Evolutionary conservation across 2,888 invertebrate genomes (phyloP).

Genomic region (Archips xylosteana): DNA sequence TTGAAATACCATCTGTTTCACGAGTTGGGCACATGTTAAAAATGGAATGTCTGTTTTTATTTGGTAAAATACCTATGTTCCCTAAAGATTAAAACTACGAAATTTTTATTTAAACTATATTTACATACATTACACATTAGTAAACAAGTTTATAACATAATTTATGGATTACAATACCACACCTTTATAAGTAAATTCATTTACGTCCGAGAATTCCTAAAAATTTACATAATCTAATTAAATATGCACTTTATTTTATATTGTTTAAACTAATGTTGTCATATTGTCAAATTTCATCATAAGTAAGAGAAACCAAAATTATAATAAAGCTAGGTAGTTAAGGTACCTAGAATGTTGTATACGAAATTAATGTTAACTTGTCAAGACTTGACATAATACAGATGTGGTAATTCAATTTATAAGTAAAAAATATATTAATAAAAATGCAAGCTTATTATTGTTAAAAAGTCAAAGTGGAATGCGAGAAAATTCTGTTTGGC

Average conservation of each 20-base stretch:
- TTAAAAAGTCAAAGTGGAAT: slow-evolving; percentile 26
- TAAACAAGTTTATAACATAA: slow-evolving; percentile 31
- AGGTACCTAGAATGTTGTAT: neutral
- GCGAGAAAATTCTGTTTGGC: slow-evolving; percentile 18
- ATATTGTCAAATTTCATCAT: slow-evolving; percentile 18
- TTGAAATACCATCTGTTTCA: too few relatives aligned
- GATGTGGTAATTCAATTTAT: neutral
- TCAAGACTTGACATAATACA: too few relatives aligned
- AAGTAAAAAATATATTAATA: slow-evolving; percentile 7
- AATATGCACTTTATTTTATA: neutral
- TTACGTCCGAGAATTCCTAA: neutral
- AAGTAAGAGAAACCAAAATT: slow-evolving; percentile 1
- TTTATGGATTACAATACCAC: slow-evolving; percentile 19
- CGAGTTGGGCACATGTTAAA: too few relatives aligned
- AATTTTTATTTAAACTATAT: slow-evolving; percentile 20
- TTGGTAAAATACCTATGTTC: too few relatives aligned
- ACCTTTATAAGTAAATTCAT: neutral
- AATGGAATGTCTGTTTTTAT: too few relatives aligned
- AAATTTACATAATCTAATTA: neutral
- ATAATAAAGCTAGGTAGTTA: neutral
- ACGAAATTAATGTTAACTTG: neutral
- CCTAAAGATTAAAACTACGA: slow-evolving; percentile 21
- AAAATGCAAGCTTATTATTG: slow-evolving; percentile 15
- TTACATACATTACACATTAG: slow-evolving; percentile 26
- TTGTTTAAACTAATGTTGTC: neutral